These are phyloP conservation scores for Halocynthia aurantium DNA, from an alignment of 23 tunicate species.

Conservation along the genomic window DNA sequence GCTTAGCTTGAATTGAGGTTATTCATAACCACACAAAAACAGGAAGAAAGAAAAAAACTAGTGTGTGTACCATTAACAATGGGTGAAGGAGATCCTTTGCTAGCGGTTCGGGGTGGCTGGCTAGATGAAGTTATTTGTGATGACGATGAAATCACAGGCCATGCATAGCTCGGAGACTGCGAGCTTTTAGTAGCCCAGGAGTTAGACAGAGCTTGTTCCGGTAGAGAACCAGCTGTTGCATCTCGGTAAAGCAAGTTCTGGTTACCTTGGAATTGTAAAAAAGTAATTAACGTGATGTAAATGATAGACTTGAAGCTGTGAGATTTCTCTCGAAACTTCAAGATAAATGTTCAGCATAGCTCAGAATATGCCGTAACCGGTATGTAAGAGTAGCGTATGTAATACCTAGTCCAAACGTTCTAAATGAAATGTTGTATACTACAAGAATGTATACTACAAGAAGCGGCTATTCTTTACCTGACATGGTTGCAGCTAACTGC, in stretches of 20 bases:
- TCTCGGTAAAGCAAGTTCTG: not conserved
- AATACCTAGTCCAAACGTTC: not conserved
- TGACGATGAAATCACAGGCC: not conserved
- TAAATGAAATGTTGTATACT: no score
- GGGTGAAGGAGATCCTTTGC: no score
- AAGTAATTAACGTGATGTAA: not conserved
- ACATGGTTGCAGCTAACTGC: conserved; percentile 62
- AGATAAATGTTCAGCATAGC: not conserved
- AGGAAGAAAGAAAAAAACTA: no score
- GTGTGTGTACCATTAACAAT: no score
- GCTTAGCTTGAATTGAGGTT: no score
- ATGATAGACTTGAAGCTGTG: not conserved
- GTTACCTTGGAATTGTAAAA: not conserved
- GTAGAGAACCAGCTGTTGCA: not conserved
- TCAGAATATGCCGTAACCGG: no score
- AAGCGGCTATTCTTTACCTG: not conserved
- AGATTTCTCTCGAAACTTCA: not conserved
- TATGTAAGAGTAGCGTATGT: not conserved
- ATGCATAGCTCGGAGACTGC: not conserved
- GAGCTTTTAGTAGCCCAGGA: no score
- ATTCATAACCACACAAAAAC: no score
- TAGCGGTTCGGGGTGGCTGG: no score
- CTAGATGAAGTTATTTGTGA: no score
- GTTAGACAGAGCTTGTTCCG: no score
- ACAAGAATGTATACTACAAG: no score